Evolutionary conservation across 2,113 vertebrate genomes (phyloP).

Genomic region (Etia nguti): DNA sequence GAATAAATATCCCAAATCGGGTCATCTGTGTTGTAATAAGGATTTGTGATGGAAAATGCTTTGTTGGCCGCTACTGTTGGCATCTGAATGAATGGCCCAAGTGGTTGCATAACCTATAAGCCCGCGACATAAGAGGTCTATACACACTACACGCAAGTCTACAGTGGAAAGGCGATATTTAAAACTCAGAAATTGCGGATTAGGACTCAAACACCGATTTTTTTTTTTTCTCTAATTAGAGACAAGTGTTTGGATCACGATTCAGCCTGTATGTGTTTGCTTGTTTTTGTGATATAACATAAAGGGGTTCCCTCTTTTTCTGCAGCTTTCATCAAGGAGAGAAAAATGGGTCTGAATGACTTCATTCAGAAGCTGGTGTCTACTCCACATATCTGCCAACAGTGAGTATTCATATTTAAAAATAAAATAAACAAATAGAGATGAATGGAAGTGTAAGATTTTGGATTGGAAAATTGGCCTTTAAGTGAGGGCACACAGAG

Average conservation of each 20-base stretch:
- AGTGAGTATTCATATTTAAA: slow-evolving; percentile 63
- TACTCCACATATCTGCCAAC: slow-evolving; percentile 76
- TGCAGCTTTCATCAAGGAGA: slow-evolving; percentile 80
- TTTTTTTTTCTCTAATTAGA: background rate
- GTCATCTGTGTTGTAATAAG: background rate
- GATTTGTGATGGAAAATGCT: background rate
- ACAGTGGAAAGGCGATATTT: background rate
- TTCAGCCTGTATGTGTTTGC: background rate
- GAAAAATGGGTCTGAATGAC: slow-evolving; percentile 80
- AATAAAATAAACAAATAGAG: background rate
- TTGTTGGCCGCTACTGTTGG: background rate
- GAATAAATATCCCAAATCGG: background rate
- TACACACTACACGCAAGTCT: slow-evolving; percentile 7
- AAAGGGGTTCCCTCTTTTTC: background rate
- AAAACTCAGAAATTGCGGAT: background rate
- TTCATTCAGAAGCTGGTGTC: slow-evolving; percentile 79
- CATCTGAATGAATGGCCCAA: slow-evolving; percentile 16
- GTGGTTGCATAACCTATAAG: slow-evolving; percentile 59
- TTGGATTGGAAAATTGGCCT: background rate
- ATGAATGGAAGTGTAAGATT: background rate
- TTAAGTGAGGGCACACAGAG: background rate
- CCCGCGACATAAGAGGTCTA: slow-evolving; percentile 30
- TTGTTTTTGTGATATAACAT: background rate
- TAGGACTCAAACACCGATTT: background rate
- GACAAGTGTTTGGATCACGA: background rate